Percentiles rank a stretch among this genome's conserved stretches.
Conservation (phyloP, 2,888 invertebrate species). For the Campoletis raptor region DNA sequence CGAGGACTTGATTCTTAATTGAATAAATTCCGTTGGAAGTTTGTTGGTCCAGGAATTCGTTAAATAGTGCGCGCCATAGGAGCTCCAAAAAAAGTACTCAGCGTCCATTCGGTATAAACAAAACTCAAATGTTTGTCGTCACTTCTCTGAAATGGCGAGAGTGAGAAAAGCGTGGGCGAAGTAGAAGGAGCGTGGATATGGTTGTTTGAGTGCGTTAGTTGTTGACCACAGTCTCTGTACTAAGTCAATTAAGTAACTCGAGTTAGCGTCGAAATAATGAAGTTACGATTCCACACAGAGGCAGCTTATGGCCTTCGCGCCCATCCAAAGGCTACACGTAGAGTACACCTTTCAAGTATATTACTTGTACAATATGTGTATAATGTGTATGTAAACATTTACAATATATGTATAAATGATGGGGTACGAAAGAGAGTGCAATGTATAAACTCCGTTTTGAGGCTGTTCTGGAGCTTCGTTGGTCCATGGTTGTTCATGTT, state of each 20-base stretch:
- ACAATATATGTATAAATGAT: constrained; percentile 6
- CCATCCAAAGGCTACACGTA: background rate
- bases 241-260: constrained; percentile 70
- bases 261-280: constrained; percentile 70
- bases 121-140: constrained; percentile 48
- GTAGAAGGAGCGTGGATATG: constrained; percentile 25
- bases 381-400: background rate
- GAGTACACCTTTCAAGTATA: background rate
- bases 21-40: background rate
- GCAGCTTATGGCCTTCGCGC: constrained; percentile 31
- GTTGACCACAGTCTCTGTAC: constrained; percentile 69
- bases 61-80: background rate
- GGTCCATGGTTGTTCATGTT: constrained; percentile 14
- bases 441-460: constrained; percentile 44
- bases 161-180: constrained; percentile 19
- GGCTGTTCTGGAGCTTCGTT: constrained; percentile 12
- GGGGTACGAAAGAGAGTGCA: constrained; percentile 26
- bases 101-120: background rate
- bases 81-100: background rate
- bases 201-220: constrained; percentile 66
- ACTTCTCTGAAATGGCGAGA: constrained; percentile 1
- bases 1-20: background rate
- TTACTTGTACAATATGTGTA: background rate
- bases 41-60: background rate
- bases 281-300: constrained; percentile 63